A percentile compares a stretch with the other conserved stretches of the same genome.
phyloP scores from a whole-genome alignment of 2,888 invertebrate genomes.

The Thymelicus acteon region DNA sequence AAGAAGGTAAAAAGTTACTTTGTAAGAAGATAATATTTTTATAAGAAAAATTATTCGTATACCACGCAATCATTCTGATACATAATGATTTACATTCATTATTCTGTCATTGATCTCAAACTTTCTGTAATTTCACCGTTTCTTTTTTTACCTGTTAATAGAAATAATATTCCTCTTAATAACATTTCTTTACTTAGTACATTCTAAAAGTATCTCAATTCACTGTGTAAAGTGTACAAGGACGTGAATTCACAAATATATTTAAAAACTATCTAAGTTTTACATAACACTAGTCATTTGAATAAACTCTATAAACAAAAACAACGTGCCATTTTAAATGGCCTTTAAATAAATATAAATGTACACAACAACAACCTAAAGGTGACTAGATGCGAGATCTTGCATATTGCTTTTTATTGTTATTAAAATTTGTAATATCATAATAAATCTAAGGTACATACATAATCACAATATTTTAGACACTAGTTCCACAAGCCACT shows the following conservation, averaged over 20 bases:
- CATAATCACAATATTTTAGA: not conserved
- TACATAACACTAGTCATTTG: slow-evolving; percentile 23
- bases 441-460: not conserved
- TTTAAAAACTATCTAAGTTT: slow-evolving; percentile 21
- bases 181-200: not conserved
- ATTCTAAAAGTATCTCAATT: slow-evolving; percentile 16
- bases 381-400: slow-evolving; percentile 44
- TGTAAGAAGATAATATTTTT: no score
- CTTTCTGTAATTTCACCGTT: no score
- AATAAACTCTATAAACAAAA: slow-evolving; percentile 64
- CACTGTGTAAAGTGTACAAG: slow-evolving; percentile 3
- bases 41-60: no score
- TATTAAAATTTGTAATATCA: slow-evolving; percentile 3
- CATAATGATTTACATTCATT: no score
- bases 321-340: slow-evolving; percentile 57
- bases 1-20: no score
- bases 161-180: not conserved
- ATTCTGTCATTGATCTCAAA: no score
- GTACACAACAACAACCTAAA: slow-evolving; percentile 31
- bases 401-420: slow-evolving; percentile 4
- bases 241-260: slow-evolving; percentile 2
- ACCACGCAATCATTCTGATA: no score
- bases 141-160: not conserved
- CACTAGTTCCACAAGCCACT: no score
- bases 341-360: slow-evolving; percentile 38